Evolutionary conservation across 2,797 vertebrate genomes (phyloP), one percentile per base, ranked within the genome.

Genomic region (Alauda arvensis): DNA sequence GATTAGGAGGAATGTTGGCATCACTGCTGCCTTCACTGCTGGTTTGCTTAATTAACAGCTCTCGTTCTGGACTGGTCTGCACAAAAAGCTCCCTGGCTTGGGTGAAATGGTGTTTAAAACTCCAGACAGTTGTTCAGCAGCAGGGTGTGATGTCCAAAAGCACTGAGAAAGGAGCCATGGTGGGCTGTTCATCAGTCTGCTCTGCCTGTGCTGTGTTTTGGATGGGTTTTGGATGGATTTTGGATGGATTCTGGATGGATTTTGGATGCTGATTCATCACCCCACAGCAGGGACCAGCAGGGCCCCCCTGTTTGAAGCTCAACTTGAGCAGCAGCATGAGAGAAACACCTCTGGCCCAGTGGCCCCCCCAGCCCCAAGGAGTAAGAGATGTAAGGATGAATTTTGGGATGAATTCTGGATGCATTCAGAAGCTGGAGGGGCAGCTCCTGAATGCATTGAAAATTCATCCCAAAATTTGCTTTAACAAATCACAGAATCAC

Each of bases 261-360:
- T 49, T 33, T 55, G 46, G 14, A 3, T 10, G 43, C 7, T 37
- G 39, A 12, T 28, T 39, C 25, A 8, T 12, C 28, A 4, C 14
- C 39, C 28, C 19, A 2, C 6, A 6, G 57, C 48, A 12, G 1
- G 3, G 2, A 18, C 17, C 49, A 12, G 14, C 16, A 10, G 31
- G 20, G 16, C 37, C 13, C 7, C 18, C 18, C 49, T 7, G 8
- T 2, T 1, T 31, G 34, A 45, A 56, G 28, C 61, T 31, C 53
- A 33, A 0, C 18, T 15, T 4, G 16, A 7, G 52, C 69, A 19
- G 18, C 7, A 51, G 26, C 0, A 0, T 6, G 31, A 40, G 13
- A n/a, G 53, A 12, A 75, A 4, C 2, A 1, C 11, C 56, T 23
- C n/a, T 46, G 63, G 42, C 75, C 34, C 74, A 18, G 40, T 3